These are phyloP conservation scores for Condylura cristata DNA, from an alignment of 2,113 vertebrate species.

Conservation along the genomic window DNA sequence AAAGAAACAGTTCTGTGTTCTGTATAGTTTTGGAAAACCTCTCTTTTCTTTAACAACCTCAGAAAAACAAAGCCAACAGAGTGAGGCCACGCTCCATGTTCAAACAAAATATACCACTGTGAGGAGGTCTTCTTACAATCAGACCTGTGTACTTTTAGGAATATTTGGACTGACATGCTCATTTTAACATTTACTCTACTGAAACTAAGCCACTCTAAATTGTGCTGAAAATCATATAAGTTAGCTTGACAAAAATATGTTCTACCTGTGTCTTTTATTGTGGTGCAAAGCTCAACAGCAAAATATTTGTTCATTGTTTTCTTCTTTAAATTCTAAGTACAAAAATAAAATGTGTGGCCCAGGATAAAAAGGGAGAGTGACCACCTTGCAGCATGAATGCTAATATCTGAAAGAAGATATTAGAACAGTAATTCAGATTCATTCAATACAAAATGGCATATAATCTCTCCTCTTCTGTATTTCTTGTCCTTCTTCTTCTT, in stretches of 20 bases:
- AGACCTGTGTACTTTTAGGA: constrained; percentile 49
- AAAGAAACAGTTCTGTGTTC: constrained; percentile 70
- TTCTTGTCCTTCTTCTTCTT: background rate
- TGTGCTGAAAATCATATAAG: constrained; percentile 18
- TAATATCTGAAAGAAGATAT: background rate
- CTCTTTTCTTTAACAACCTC: constrained; percentile 70
- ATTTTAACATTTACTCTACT: constrained; percentile 24
- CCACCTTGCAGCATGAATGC: background rate
- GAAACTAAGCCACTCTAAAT: constrained; percentile 59
- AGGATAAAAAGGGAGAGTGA: background rate
- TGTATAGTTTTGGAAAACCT: constrained; percentile 68
- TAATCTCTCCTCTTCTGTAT: too few species aligned
- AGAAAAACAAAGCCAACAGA: constrained; percentile 60
- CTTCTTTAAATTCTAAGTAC: background rate
- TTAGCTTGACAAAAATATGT: background rate
- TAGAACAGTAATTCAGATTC: background rate
- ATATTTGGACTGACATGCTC: constrained; percentile 57
- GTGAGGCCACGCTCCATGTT: constrained; percentile 6
- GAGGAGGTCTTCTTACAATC: constrained; percentile 50
- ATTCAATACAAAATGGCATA: background rate
- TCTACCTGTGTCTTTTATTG: background rate
- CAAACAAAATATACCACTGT: constrained; percentile 56
- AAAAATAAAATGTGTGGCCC: background rate
- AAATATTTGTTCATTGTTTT: constrained; percentile 9
- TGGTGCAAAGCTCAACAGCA: constrained; percentile 49